Evolutionary conservation across 2,113 vertebrate species (phyloP), one percentile per base, ranked within the genome.

Genomic region (Proteles cristata): DNA sequence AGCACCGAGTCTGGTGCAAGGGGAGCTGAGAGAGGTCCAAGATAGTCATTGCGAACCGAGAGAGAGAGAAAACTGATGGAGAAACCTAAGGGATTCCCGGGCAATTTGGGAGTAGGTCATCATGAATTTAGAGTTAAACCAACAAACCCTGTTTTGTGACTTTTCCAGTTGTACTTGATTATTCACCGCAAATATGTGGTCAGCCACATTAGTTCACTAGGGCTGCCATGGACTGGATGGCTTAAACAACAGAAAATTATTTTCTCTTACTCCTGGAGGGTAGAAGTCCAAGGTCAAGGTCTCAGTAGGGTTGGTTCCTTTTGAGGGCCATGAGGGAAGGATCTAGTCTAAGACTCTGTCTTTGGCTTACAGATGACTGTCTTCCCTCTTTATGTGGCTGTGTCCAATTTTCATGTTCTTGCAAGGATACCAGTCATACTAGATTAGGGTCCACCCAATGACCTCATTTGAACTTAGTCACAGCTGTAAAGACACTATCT

Each of bases 91-190:
- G 48, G 66, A 53, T 90, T 84, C 7, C 25, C 26, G 28, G 65
- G 35, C n/a, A 66, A 31, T 86, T 79, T 91, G 61, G 39, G 43
- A 23, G 45, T 68, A 83, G 35, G 35, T 31, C 48, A 84, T 79
- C 23, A 16, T 91, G 65, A 81, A 77, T 39, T 85, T 88, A 80
- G 53, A 65, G 21, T 93, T 95, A 81, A 96, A 53, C 15, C 61
- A 58, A 10, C 45, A 55, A 35, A 28, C 53, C 21, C 31, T 61
- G 58, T 89, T 89, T 55, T 73, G 16, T 93, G 84, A 79, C 63
- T 92, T 86, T 92, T 88, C 45, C n/a, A 31, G 61, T 85, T 89
- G 79, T 48, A 50, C 85, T 82, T 48, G 83, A 79, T 91, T 71
- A 25, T 63, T 82, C 48, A 63, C 35, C 81, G 83, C 55, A 94